Base-by-base conservation (phyloP, 64 coral and sea anemone species). In the Dendronephthya gigantea region DNA sequence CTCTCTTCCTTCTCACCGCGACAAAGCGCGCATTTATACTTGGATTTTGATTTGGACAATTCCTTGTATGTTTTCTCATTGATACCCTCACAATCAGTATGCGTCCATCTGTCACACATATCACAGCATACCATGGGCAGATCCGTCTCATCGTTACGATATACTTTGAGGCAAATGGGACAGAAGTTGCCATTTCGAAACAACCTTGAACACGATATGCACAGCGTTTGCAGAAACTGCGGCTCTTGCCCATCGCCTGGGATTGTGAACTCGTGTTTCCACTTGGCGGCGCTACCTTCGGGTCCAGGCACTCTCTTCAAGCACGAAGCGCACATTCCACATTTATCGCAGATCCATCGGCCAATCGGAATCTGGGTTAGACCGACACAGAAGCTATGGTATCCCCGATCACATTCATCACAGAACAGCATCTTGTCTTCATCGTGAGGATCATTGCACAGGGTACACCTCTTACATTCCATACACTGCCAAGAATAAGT, bases 341-440 rank as follows among this genome's bases (percentile, higher is more conserved):
- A 97, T 74, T 88, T 90, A 56, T 97, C 94, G 83, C 94, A 97
- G 14, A 89, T 97, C 94, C 94, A 97, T 51, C 94, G 91, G 40
- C 94, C 94, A 4, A 92, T 85, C n/a, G 94, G 94, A 25, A 96
- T 92, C 66, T 96, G 90, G 14, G 92, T 92, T n/a, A 96, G 56
- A 11, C 93, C 93, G 50, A 96, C 93, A 88, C 93, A 96, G 68
- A 96, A 96, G 36, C 94, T 96, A 62, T 96, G 94, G 48, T 96
- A 96, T 49, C 94, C 94, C 36, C 94, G 90, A 48, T 96, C 94
- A 86, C 94, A 96, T 65, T 96, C 94, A 89, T 96, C 94, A 84
- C 94, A 96, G 48, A 96, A 96, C 40, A 96, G 75, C 94, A 96
- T 96, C 83, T 96, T 96, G 59, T 96, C 94, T 87, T 97, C 94